Percentiles rank a stretch among this genome's conserved stretches.
Evolutionary conservation across 2,113 vertebrate genomes (phyloP).

Genomic region (Carassius carassius): DNA sequence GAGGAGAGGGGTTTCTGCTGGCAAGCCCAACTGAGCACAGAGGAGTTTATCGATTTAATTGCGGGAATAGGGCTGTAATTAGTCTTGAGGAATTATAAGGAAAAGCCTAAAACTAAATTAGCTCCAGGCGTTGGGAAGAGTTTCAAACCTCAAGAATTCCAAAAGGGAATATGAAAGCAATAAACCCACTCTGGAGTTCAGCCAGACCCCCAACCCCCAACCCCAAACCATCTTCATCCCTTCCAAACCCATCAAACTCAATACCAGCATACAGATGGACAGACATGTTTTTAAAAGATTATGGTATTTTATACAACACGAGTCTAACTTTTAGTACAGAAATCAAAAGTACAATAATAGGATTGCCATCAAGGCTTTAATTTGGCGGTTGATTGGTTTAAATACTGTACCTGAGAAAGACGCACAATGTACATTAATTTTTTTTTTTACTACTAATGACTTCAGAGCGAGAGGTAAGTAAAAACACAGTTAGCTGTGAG

Average conservation of each 20-base stretch:
- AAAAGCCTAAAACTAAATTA: conserved; percentile 72
- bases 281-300: conserved; percentile 12
- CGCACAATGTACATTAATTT: not conserved
- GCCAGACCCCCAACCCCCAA: conserved; percentile 1
- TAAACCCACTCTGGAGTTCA: conserved; percentile 62
- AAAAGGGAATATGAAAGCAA: conserved; percentile 57
- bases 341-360: no score
- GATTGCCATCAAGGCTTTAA: not conserved
- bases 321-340: conserved; percentile 22
- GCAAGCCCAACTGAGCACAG: conserved; percentile 59
- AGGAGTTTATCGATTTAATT: conserved; percentile 75
- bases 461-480: not conserved
- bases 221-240: conserved; percentile 7
- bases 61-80: conserved; percentile 70
- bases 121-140: conserved; percentile 69
- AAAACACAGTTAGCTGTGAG: not conserved
- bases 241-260: conserved; percentile 19
- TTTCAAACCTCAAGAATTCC: conserved; percentile 76
- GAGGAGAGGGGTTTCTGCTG: conserved; percentile 37
- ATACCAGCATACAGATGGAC: conserved; percentile 35
- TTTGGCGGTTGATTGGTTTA: not conserved
- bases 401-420: not conserved
- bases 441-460: no score
- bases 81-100: conserved; percentile 71
- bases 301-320: not conserved